phyloP scores from a whole-genome alignment of 2,113 vertebrate genomes.

The Nyctereutes procyonoides region DNA sequence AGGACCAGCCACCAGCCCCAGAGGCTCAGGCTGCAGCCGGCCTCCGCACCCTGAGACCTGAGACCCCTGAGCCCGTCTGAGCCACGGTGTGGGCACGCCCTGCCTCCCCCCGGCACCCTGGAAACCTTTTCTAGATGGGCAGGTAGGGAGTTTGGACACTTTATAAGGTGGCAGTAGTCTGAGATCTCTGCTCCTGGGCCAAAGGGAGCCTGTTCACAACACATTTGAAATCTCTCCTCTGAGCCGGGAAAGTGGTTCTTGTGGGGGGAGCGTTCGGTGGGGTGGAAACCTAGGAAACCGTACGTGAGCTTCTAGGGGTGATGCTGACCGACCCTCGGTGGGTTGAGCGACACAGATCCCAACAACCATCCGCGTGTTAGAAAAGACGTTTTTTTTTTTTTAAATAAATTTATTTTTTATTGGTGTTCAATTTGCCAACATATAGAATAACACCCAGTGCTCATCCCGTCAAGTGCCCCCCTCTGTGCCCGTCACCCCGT shows the following conservation, averaged over 20 bases:
- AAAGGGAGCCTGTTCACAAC: neutral
- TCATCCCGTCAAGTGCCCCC: no score
- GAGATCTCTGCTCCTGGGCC: neutral
- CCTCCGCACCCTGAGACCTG: neutral
- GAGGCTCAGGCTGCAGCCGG: neutral
- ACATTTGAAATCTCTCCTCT: neutral
- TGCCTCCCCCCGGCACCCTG: neutral
- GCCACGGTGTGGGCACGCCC: neutral
- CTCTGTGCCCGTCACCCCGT: no score
- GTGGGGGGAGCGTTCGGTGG: neutral
- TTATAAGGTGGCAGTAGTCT: neutral
- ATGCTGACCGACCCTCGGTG: neutral
- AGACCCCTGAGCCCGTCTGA: neutral
- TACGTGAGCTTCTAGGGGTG: neutral
- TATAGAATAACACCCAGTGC: no score
- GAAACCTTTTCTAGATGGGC: neutral
- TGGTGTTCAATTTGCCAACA: no score
- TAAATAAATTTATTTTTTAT: no score
- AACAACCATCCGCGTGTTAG: neutral
- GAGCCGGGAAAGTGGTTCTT: neutral
- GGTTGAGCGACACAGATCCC: neutral
- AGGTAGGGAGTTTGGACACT: neutral
- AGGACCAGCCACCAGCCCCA: neutral
- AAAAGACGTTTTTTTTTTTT: neutral
- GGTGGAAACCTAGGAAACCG: neutral